phyloP scores from a whole-genome alignment of 2,888 invertebrate genomes.

The Pammene aurita region DNA sequence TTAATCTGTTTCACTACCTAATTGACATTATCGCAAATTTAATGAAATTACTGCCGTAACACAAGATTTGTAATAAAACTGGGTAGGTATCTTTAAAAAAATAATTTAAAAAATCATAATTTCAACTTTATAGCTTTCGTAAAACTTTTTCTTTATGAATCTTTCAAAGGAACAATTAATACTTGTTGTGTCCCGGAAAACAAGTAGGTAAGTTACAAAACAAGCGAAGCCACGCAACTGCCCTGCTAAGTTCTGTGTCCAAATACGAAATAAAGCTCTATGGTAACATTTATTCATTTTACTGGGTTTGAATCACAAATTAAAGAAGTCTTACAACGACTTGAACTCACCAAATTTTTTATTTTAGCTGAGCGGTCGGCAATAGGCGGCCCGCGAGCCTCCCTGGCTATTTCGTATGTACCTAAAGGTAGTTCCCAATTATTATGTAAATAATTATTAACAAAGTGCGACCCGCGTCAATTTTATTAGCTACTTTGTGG shows the following conservation, averaged over 20 bases:
- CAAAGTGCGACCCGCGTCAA: too few relatives aligned
- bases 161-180: conserved; percentile 12
- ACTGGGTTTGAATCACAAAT: background rate
- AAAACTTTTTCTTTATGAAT: conserved; percentile 1
- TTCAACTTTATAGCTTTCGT: background rate
- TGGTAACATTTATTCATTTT: background rate
- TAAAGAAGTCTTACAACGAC: background rate
- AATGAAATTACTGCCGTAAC: too few relatives aligned
- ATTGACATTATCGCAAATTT: too few relatives aligned
- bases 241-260: background rate
- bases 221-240: background rate
- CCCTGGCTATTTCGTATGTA: too few relatives aligned
- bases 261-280: background rate
- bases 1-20: too few relatives aligned
- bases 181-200: background rate
- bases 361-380: too few relatives aligned
- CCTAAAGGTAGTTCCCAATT: too few relatives aligned
- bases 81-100: too few relatives aligned
- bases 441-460: too few relatives aligned
- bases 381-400: too few relatives aligned
- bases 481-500: too few relatives aligned
- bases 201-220: background rate
- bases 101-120: background rate
- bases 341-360: background rate
- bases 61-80: too few relatives aligned